Percentiles rank a stretch among this genome's conserved stretches.
Evolutionary conservation across 2,888 invertebrate genomes (phyloP).

Genomic region (Azorinus chamasolen): DNA sequence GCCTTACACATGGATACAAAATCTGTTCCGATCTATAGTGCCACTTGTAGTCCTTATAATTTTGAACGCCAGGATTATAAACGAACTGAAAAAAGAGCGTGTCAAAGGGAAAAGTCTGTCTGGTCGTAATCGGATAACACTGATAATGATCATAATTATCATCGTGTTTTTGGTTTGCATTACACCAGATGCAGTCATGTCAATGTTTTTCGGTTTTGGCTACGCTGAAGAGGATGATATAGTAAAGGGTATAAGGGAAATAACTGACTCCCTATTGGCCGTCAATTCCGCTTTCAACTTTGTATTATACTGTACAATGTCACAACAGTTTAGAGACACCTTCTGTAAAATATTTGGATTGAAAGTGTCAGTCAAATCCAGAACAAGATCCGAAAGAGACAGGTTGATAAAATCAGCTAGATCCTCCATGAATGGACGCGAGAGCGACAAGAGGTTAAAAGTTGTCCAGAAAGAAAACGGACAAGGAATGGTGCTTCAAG

Average conservation of each 20-base stretch:
- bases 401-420: constrained; percentile 23
- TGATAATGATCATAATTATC: constrained; percentile 85
- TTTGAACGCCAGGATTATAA: constrained; percentile 82
- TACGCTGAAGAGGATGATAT: constrained; percentile 83
- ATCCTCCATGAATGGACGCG: constrained; percentile 12
- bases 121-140: constrained; percentile 83
- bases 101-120: constrained; percentile 80
- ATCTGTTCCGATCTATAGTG: constrained; percentile 82
- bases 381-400: constrained; percentile 38
- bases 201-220: constrained; percentile 84
- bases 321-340: constrained; percentile 81
- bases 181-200: constrained; percentile 85
- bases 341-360: constrained; percentile 80
- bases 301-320: constrained; percentile 84
- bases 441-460: not conserved
- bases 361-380: constrained; percentile 18
- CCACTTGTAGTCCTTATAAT: constrained; percentile 83
- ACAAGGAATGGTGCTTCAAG: constrained; percentile 28
- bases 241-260: constrained; percentile 84
- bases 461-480: not conserved
- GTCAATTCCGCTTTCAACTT: constrained; percentile 85
- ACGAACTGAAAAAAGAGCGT: constrained; percentile 79
- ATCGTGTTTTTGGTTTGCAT: constrained; percentile 85
- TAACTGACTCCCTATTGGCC: constrained; percentile 84
- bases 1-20: constrained; percentile 83